Conservation (phyloP, 2,113 vertebrate species). For the Pseudorhombus dupliciocellatus region DNA sequence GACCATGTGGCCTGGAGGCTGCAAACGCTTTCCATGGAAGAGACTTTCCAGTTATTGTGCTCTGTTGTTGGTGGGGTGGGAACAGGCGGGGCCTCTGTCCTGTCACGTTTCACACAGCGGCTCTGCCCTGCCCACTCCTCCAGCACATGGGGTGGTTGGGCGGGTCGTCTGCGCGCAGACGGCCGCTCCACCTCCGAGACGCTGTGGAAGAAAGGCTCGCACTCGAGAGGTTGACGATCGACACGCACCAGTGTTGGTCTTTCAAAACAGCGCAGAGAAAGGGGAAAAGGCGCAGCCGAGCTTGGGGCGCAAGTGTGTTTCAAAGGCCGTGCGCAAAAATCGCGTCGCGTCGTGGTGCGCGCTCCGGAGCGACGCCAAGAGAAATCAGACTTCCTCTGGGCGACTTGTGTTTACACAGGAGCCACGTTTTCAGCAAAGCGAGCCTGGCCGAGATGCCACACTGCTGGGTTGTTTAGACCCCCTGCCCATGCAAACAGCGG, state of each 20-base stretch:
- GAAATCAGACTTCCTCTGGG: conserved; percentile 44
- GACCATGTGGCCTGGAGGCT: not conserved
- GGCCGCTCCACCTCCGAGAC: conserved; percentile 76
- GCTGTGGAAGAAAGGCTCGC: conserved; percentile 60
- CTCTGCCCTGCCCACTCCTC: conserved; percentile 44
- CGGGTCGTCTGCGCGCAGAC: conserved; percentile 52
- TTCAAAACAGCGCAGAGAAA: not conserved
- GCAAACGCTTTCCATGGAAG: conserved; percentile 10
- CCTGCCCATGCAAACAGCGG: conserved; percentile 19
- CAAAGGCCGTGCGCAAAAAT: not conserved
- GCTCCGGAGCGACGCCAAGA: conserved; percentile 26
- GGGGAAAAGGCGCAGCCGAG: not conserved
- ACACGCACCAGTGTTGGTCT: conserved; percentile 10
- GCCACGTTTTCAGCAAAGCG: conserved; percentile 51
- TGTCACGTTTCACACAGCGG: conserved; percentile 58
- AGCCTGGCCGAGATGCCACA: conserved; percentile 31
- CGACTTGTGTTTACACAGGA: conserved; percentile 71
- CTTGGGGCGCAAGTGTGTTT: not conserved
- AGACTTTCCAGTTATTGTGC: conserved; percentile 28
- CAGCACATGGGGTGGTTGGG: conserved; percentile 63
- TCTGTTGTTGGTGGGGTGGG: not conserved
- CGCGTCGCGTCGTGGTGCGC: conserved; percentile 10
- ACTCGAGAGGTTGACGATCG: conserved; percentile 22
- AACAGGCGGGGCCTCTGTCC: conserved; percentile 35
- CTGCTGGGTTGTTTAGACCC: conserved; percentile 28